A percentile compares a stretch with the other conserved stretches of the same genome.
These are phyloP conservation scores for Diplosoma virens DNA, from an alignment of 23 tunicate genomes.

Conservation along the genomic window DNA sequence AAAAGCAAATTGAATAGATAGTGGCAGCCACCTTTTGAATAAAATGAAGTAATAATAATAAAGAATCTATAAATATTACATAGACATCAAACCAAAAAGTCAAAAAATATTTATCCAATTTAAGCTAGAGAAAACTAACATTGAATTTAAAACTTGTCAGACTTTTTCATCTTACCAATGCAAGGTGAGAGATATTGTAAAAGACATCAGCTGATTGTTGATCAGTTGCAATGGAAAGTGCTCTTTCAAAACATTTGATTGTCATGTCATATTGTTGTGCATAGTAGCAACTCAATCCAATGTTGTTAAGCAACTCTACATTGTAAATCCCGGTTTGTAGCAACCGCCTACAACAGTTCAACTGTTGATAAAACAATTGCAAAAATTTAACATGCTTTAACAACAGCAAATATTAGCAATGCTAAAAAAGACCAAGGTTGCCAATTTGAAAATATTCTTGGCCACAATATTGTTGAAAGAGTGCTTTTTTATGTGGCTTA, in stretches of 20 bases:
- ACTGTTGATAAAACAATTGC: too few relatives aligned
- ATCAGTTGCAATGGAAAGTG: conserved; percentile 63
- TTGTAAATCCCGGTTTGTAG: conserved; percentile 88
- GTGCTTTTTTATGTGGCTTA: too few relatives aligned
- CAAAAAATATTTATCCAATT: neutral
- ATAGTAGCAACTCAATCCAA: conserved; percentile 80
- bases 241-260: conserved; percentile 84
- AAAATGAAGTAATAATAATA: too few relatives aligned
- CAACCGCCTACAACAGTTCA: conserved; percentile 62
- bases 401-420: too few relatives aligned
- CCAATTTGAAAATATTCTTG: too few relatives aligned
- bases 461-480: too few relatives aligned
- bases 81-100: neutral
- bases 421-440: too few relatives aligned
- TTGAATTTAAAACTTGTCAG: neutral
- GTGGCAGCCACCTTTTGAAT: too few relatives aligned
- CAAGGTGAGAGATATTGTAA: conserved; percentile 90
- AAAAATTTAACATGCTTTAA: too few relatives aligned
- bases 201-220: conserved; percentile 74
- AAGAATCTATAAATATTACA: too few relatives aligned
- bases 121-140: neutral
- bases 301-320: conserved; percentile 73
- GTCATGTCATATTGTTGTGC: conserved; percentile 96
- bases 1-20: too few relatives aligned
- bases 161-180: conserved; percentile 58